Conservation (phyloP, 2,888 invertebrate genomes). For the Adineta ricciae region DNA sequence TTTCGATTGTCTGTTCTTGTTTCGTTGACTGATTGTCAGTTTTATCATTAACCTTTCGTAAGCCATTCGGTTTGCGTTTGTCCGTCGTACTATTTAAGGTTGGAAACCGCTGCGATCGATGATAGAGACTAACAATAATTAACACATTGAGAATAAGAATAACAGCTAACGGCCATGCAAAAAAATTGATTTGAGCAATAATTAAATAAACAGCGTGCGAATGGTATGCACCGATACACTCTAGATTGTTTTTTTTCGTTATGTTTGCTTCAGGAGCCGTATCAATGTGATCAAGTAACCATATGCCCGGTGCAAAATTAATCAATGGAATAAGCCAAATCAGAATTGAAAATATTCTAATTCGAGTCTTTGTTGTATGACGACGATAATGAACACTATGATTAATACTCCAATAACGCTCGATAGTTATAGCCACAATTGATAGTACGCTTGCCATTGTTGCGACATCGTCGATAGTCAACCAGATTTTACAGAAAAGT, state of each 20-base stretch:
- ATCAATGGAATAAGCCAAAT: slow-evolving; percentile 1
- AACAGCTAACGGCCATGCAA: slow-evolving; percentile 10
- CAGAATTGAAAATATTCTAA: background rate
- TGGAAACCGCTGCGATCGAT: background rate
- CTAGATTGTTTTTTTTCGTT: background rate
- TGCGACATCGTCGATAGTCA: slow-evolving; percentile 16
- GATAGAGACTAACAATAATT: slow-evolving; percentile 6
- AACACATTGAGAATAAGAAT: slow-evolving; percentile 14
- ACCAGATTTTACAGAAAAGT: slow-evolving; percentile 11
- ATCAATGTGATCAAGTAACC: background rate
- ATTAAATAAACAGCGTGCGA: background rate
- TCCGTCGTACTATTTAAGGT: background rate
- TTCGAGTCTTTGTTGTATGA: background rate
- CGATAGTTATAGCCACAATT: background rate
- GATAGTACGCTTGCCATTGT: background rate
- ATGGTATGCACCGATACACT: slow-evolving; percentile 19
- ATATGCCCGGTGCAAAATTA: slow-evolving; percentile 4
- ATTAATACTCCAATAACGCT: slow-evolving; percentile 20
- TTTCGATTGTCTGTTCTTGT: background rate
- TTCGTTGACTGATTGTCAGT: background rate
- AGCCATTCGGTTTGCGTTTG: background rate
- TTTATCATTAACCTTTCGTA: background rate
- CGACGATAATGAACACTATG: slow-evolving; percentile 7
- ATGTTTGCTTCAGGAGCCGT: background rate
- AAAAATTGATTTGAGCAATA: slow-evolving; percentile 16